Evolutionary conservation across 2,888 invertebrate genomes (phyloP), one percentile per base, ranked within the genome.

Genomic region (Hirtodrosophila histrioides): DNA sequence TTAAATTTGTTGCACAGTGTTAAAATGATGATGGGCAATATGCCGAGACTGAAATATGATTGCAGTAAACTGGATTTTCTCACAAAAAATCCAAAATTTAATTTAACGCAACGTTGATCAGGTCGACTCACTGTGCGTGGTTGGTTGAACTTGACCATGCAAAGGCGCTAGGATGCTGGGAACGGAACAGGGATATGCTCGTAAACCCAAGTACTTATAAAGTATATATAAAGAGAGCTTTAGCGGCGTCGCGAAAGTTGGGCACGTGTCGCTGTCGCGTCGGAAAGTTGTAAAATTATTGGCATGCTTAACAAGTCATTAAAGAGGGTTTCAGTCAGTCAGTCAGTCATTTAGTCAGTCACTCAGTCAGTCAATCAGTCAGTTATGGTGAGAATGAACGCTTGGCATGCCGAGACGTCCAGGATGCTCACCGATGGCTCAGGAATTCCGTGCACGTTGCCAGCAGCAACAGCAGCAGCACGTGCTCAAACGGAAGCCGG

Each of bases 61-160:
- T 62, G 54, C 75, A 55, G 50, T 53, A 29, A 41, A 74, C 54
- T 31, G 12, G 39, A 36, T 35, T n/a, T 39, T 6, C 7, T 33
- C 51, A 48, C 54, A 43, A 45, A 48, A 36, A 57, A 17, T 27
- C 8, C 44, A 60, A 87, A 90, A 88, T 89, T 89, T 90, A 91
- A 91, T 91, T 91, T 91, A 90, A 91, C 91, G 91, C 90, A 73
- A 90, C 88, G 90, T 63, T 91, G 90, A 75, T 70, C 82, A 81
- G 69, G 58, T 48, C 31, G 51, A 62, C 31, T 41, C 51, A 57
- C 45, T 50, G 48, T 44, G 44, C 53, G 56, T 63, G 67, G 69
- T 78, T 76, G 78, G 71, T 57, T 81, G 87, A 86, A 75, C 81
- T 76, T 78, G 78, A 81, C 78, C 78, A 57, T 62, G 63, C 66